These are phyloP conservation scores for Eublepharis macularius DNA, from an alignment of 2,113 vertebrate species.

Conservation along the genomic window DNA sequence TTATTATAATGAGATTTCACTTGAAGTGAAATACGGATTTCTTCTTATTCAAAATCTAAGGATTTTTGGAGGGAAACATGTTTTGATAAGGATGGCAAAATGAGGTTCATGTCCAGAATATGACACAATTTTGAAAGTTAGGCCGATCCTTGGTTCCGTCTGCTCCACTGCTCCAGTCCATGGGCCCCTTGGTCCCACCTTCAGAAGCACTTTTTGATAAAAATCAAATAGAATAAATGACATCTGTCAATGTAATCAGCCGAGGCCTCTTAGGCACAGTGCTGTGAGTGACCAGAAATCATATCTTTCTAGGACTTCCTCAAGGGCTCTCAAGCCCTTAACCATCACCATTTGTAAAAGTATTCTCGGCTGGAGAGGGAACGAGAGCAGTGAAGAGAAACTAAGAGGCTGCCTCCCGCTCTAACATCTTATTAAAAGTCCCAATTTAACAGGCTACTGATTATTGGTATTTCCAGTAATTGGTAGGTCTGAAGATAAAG, in stretches of 20 bases:
- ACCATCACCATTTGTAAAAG: background rate
- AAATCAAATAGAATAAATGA: conserved; percentile 32
- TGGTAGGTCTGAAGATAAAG: background rate
- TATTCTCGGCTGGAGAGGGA: conserved; percentile 23
- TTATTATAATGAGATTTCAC: too few relatives aligned
- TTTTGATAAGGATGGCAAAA: too few relatives aligned
- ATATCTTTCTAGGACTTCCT: conserved; percentile 22
- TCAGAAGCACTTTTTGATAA: conserved; percentile 27
- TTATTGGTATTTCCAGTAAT: conserved; percentile 15
- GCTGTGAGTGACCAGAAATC: background rate
- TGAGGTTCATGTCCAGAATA: too few relatives aligned
- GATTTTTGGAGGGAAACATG: too few relatives aligned
- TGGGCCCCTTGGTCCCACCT: too few relatives aligned
- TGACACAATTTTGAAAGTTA: too few relatives aligned
- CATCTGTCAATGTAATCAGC: conserved; percentile 44
- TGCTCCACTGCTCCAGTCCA: too few relatives aligned
- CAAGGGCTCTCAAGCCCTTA: conserved; percentile 19
- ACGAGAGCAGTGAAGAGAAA: conserved; percentile 31
- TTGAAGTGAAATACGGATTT: too few relatives aligned
- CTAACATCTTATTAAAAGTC: conserved; percentile 23
- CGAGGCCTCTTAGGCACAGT: background rate
- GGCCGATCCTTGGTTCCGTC: too few relatives aligned
- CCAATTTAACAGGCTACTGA: conserved; percentile 3
- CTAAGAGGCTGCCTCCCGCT: background rate
- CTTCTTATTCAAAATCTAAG: too few relatives aligned